Base-by-base conservation (phyloP, 1,140 invertebrate species). In the Habropoda laboriosa region DNA sequence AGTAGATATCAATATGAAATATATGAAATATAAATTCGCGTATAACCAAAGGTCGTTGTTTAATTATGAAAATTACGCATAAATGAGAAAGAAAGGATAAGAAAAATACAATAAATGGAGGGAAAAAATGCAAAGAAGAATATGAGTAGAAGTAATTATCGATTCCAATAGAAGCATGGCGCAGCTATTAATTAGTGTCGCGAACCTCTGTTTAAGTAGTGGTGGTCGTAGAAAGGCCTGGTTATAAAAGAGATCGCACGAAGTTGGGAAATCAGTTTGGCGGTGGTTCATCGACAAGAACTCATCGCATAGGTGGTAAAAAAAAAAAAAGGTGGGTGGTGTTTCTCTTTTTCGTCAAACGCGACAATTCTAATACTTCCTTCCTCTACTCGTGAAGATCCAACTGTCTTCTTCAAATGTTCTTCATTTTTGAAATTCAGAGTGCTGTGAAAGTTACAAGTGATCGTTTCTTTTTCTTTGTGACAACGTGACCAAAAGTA, bases 191-290 rank as follows among this genome's bases (percentile, higher is more conserved):
- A 88, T 88, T 87, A 79, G 18, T 45, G 60, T 80, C 42, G 68
- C 60, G 63, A 77, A 73, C 66, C 53, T 80, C 47, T 47, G 72
- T 6, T 10, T n/a, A 51, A 72, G 51, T 75, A 74, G 71, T 71
- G 84, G 87, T 86, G 85, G 77, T 45, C n/a, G 58, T 67, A 73
- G 49, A 66, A 74, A 55, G 27, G 49, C 49, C 38, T 67, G 81
- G 82, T 90, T 92, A 93, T 93, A 93, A 92, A 91, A 90, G 89
- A 79, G 79, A 61, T 71, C 70, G 68, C 72, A 58, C n/a, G 7
- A 40, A 21, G 42, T 8, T 21, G 73, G 13, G 38, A 58, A 74
- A 78, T 27, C 87, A 93, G 92, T 93, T 90, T 87, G 86, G 88
- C 91, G 88, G 87, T 92, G 71, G 85, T 90, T 87, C 85, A 83